phyloP scores from a whole-genome alignment of 2,888 invertebrate species.

The Clunio marinus region DNA sequence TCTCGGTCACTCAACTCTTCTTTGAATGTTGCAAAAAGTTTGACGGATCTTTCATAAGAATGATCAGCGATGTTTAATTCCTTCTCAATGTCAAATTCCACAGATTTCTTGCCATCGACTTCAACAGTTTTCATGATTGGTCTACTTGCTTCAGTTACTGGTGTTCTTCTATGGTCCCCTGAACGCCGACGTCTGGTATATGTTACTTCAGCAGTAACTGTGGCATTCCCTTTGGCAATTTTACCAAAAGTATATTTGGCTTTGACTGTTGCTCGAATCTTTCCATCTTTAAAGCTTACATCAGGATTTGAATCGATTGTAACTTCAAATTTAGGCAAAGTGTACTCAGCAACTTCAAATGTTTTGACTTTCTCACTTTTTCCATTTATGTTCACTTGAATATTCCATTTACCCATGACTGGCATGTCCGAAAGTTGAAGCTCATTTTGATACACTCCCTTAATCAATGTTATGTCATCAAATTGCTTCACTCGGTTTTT shows the following conservation, averaged over 20 bases:
- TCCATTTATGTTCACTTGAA: slow-evolving; percentile 60
- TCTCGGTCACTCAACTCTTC: slow-evolving; percentile 78
- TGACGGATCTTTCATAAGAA: slow-evolving; percentile 50
- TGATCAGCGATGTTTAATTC: slow-evolving; percentile 54
- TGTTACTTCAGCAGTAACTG: slow-evolving; percentile 74
- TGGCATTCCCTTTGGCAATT: slow-evolving; percentile 79
- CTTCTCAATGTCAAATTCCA: slow-evolving; percentile 68
- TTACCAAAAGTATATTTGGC: slow-evolving; percentile 83
- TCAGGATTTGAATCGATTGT: slow-evolving; percentile 76
- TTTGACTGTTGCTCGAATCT: slow-evolving; percentile 71
- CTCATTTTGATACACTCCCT: slow-evolving; percentile 69
- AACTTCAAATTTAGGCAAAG: slow-evolving; percentile 90
- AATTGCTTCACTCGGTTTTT: slow-evolving; percentile 77
- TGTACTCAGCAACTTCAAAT: slow-evolving; percentile 79
- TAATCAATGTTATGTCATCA: slow-evolving; percentile 56
- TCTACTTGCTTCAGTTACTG: background rate
- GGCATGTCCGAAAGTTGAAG: slow-evolving; percentile 70
- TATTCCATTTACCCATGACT: slow-evolving; percentile 78
- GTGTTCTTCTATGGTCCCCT: background rate
- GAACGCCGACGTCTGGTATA: background rate
- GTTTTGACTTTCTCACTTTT: slow-evolving; percentile 41
- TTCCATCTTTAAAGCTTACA: slow-evolving; percentile 73
- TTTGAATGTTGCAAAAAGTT: slow-evolving; percentile 78
- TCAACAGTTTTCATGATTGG: slow-evolving; percentile 65
- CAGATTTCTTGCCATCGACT: slow-evolving; percentile 56